phyloP scores from a whole-genome alignment of 1,140 invertebrate genomes.

The Aricia agestis region DNA sequence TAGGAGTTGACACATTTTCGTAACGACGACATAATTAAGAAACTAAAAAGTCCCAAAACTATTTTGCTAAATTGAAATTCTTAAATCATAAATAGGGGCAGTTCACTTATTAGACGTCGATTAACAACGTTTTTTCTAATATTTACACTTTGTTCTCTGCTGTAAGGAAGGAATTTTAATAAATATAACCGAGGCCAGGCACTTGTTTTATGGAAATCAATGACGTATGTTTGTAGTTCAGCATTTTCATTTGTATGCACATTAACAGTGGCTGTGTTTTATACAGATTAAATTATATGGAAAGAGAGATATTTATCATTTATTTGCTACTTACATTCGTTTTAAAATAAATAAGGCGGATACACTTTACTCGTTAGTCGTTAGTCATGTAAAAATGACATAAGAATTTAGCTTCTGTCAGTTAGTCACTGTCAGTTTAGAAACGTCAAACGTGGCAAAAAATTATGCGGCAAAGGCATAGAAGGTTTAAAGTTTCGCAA shows the following conservation, averaged over 20 bases:
- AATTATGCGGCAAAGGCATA: not conserved
- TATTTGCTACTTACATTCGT: constrained; percentile 9
- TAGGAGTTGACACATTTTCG: constrained; percentile 66
- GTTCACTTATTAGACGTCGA: not conserved
- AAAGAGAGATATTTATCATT: not conserved
- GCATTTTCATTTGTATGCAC: not conserved
- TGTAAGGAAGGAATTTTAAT: constrained; percentile 1
- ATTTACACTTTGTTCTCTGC: not conserved
- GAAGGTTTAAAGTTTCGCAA: too few relatives aligned
- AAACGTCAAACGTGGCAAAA: constrained; percentile 7
- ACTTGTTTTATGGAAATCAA: constrained; percentile 14
- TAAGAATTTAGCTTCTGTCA: not conserved
- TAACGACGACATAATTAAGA: constrained; percentile 64
- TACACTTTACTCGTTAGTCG: constrained; percentile 6
- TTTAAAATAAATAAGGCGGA: constrained; percentile 1
- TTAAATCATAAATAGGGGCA: not conserved
- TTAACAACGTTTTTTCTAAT: not conserved
- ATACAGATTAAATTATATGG: not conserved
- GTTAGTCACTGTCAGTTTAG: not conserved
- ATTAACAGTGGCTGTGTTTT: not conserved
- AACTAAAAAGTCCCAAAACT: constrained; percentile 29
- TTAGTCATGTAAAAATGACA: not conserved
- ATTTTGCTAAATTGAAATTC: constrained; percentile 14
- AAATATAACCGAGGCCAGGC: constrained; percentile 5
- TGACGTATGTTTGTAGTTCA: constrained; percentile 1